These are phyloP conservation scores for Sebastolobus alascanus DNA, from an alignment of 2,797 vertebrate species.

Conservation along the genomic window DNA sequence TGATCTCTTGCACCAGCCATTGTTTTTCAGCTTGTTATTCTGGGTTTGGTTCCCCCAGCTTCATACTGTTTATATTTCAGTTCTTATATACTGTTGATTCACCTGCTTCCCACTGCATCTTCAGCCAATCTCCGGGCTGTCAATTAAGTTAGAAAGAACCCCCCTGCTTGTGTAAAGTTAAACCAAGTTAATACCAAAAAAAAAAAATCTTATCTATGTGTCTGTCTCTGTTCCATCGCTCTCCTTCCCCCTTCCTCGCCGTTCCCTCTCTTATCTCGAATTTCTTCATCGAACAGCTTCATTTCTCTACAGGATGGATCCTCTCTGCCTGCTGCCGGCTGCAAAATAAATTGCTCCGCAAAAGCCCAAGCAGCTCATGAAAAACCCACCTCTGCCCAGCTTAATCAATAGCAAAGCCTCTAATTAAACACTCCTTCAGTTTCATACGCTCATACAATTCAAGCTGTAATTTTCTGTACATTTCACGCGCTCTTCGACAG, in stretches of 20 bases:
- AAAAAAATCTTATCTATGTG: background rate
- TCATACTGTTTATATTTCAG: conserved; percentile 7
- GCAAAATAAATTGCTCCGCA: conserved; percentile 69
- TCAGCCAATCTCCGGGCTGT: conserved; percentile 21
- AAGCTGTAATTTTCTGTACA: conserved; percentile 70
- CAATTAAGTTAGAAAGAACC: conserved; percentile 24
- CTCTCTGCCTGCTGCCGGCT: conserved; percentile 52
- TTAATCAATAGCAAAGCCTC: conserved; percentile 75
- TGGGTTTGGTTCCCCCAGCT: background rate
- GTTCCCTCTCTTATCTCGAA: conserved; percentile 46
- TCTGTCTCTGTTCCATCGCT: conserved; percentile 27
- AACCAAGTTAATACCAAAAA: conserved; percentile 22
- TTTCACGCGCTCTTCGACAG: conserved; percentile 28
- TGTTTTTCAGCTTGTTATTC: conserved; percentile 15
- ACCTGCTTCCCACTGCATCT: background rate
- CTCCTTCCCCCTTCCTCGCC: background rate
- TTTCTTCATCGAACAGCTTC: conserved; percentile 52
- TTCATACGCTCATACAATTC: conserved; percentile 60
- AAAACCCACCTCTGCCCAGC: conserved; percentile 67
- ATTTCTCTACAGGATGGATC: conserved; percentile 66
- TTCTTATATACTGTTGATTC: conserved; percentile 10
- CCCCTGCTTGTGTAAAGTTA: conserved; percentile 15
- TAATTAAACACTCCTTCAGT: conserved; percentile 74
- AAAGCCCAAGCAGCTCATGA: conserved; percentile 65
- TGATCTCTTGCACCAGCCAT: conserved; percentile 23